Evolutionary conservation across 2,113 vertebrate genomes (phyloP), one percentile per base, ranked within the genome.

Genomic region (Oncorhynchus keta): DNA sequence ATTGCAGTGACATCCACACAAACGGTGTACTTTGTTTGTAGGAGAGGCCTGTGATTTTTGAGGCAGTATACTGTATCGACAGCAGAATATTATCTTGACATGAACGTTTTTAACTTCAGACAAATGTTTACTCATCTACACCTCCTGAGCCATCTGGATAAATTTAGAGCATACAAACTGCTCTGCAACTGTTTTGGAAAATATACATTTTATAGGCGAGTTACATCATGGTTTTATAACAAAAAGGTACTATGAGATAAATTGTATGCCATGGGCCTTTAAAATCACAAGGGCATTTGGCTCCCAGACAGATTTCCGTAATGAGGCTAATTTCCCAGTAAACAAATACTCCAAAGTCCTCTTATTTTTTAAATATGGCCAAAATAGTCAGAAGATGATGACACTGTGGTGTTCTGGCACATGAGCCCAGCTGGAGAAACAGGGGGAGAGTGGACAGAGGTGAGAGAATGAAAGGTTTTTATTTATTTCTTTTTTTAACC

Each of bases 211-310:
- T 85, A 91, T 85, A 82, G 81, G 32, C 72, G 72, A 22, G 76
- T 90, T 87, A 89, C 88, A 78, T 90, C 90, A 89, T 78, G 78
- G 68, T 69, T 84, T 80, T 75, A 84, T 86, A 85, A 87, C 78
- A 87, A 88, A 74, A 86, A 83, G 86, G 89, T 86, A 90, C 83
- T 80, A 83, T 81, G 82, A 85, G 89, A 90, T 87, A 84, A 80
- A 81, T 67, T 76, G 75, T 79, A 74, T 81, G 87, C 90, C 84
- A 90, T 71, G 78, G 76, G 83, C 89, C 85, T 80, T 87, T 88
- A 85, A 86, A 91, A 85, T 89, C 85, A 85, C 82, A 82, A 82
- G 80, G 87, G 77, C 78, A 72, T 89, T 90, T 91, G 90, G 91
- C 88, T 79, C 13, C 65, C 12, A 55, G 69, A 77, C 76, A 79